phyloP scores from a whole-genome alignment of 2,797 vertebrate species.

The Rousettus madagascariensis region DNA sequence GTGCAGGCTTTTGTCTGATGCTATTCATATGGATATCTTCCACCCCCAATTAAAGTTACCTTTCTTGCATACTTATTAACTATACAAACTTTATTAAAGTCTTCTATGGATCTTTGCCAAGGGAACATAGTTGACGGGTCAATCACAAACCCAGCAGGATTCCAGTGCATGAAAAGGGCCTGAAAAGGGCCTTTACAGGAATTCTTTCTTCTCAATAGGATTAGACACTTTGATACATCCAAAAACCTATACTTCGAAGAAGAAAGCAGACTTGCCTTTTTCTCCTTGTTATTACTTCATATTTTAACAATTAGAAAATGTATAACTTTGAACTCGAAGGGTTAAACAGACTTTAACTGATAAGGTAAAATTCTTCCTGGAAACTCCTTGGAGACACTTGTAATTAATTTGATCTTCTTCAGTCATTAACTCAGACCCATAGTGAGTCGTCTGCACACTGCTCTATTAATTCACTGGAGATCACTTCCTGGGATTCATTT shows the following conservation, averaged over 20 bases:
- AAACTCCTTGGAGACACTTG: constrained; percentile 85
- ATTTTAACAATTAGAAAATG: constrained; percentile 50
- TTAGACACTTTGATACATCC: constrained; percentile 20
- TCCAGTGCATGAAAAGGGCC: constrained; percentile 19
- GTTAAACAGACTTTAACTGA: constrained; percentile 84
- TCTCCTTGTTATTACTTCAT: not conserved
- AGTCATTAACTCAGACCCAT: constrained; percentile 88
- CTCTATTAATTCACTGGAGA: constrained; percentile 89
- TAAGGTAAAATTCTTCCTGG: constrained; percentile 81
- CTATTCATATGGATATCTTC: not conserved
- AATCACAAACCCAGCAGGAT: constrained; percentile 44
- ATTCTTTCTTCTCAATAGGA: constrained; percentile 43
- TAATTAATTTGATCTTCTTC: constrained; percentile 91
- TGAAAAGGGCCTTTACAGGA: not conserved
- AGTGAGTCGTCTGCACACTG: constrained; percentile 82
- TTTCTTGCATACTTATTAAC: constrained; percentile 27
- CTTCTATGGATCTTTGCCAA: constrained; percentile 24
- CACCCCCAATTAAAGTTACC: constrained; percentile 24
- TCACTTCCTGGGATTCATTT: constrained; percentile 88
- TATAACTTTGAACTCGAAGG: constrained; percentile 72
- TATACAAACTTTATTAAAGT: constrained; percentile 49
- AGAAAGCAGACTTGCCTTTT: constrained; percentile 1
- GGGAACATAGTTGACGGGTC: constrained; percentile 33
- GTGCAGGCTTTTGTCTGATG: not conserved
- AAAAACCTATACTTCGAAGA: constrained; percentile 3